Percentiles rank a stretch among this genome's conserved stretches.
Evolutionary conservation across 2,113 vertebrate genomes (phyloP).

Genomic region (Psilopsiagon aymara): DNA sequence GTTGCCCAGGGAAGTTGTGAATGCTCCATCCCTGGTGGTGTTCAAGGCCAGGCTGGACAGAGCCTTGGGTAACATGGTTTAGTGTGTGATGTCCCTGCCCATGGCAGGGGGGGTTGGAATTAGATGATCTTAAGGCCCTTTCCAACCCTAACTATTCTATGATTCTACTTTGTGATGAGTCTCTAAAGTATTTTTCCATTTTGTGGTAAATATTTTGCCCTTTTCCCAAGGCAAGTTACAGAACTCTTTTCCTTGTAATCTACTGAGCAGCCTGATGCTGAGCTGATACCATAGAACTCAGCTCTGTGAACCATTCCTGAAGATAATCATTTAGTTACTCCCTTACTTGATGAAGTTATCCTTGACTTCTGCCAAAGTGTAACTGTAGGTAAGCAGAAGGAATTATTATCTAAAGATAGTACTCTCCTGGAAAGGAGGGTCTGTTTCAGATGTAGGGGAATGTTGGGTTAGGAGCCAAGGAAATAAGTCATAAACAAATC

Average conservation of each 20-base stretch:
- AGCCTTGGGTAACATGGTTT: too few relatives aligned
- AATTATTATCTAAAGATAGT: background rate
- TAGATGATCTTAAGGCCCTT: too few relatives aligned
- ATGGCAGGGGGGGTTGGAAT: too few relatives aligned
- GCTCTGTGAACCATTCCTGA: background rate
- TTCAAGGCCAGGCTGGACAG: too few relatives aligned
- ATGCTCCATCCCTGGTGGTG: too few relatives aligned
- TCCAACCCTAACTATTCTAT: too few relatives aligned
- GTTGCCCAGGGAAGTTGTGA: too few relatives aligned
- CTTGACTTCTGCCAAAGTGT: background rate
- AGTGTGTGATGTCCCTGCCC: too few relatives aligned
- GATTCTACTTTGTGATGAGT: background rate
- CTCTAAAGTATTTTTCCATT: background rate
- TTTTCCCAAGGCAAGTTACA: background rate
- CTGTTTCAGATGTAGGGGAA: background rate
- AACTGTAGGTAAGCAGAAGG: background rate
- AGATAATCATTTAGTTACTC: background rate
- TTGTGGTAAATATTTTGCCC: background rate
- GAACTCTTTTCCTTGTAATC: background rate
- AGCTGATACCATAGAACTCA: background rate
- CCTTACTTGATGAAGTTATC: background rate
- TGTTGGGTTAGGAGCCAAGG: background rate
- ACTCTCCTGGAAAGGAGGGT: background rate
- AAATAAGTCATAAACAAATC: background rate
- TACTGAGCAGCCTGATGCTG: background rate